Evolutionary conservation across 2,888 invertebrate species (phyloP).

Genomic region (Luperina testacea): DNA sequence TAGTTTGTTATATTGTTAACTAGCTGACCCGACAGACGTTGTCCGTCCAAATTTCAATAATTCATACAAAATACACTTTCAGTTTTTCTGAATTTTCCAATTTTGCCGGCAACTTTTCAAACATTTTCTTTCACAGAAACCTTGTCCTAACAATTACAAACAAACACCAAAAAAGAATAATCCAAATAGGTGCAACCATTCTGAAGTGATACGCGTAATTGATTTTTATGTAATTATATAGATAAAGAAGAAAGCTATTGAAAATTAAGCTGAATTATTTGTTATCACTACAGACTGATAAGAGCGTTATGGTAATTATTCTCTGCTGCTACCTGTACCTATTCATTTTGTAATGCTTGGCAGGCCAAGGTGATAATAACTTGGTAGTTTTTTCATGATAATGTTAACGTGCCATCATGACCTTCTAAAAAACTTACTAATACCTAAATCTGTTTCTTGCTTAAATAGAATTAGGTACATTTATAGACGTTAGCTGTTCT

Average conservation of each 20-base stretch:
- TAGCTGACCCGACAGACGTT: too few species aligned
- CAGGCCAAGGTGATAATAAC: conserved; percentile 21
- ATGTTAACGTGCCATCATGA: background rate
- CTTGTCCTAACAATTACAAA: too few species aligned
- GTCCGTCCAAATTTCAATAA: too few species aligned
- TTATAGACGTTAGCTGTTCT: background rate
- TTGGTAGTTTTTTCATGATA: background rate
- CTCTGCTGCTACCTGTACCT: conserved; percentile 4
- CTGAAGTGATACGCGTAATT: too few species aligned
- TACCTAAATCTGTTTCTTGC: background rate
- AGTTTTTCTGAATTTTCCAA: too few species aligned
- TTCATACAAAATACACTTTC: too few species aligned
- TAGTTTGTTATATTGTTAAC: conserved; percentile 10
- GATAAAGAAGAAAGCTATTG: background rate
- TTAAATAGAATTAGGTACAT: conserved; percentile 9
- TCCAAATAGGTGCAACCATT: too few species aligned
- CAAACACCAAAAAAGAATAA: too few species aligned
- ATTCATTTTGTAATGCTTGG: conserved; percentile 11
- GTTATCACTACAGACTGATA: background rate
- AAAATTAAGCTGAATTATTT: background rate
- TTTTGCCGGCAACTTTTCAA: too few species aligned
- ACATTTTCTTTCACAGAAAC: too few species aligned
- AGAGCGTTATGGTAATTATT: conserved; percentile 9
- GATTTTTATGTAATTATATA: too few species aligned
- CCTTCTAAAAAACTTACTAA: background rate